Percentiles rank a stretch among this genome's conserved stretches.
These are phyloP conservation scores for Corvus hawaiiensis DNA, from an alignment of 2,113 vertebrate species.

Conservation along the genomic window DNA sequence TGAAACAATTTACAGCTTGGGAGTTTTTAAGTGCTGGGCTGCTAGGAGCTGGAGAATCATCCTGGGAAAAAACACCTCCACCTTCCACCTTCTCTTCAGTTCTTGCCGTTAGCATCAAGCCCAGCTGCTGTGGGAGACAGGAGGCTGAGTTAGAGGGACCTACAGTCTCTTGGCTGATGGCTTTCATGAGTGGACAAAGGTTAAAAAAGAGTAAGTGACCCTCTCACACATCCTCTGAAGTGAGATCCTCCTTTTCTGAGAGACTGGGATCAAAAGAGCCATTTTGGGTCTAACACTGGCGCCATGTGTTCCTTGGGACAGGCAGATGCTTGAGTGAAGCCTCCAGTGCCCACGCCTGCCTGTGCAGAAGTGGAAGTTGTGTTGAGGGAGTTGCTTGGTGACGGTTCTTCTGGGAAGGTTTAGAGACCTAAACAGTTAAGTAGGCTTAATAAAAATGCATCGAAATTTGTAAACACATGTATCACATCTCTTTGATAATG, in stretches of 20 bases:
- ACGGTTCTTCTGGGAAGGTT: background rate
- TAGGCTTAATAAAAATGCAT: constrained; percentile 4
- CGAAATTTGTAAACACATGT: constrained; percentile 32
- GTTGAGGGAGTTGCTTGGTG: background rate
- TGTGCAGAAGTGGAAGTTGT: background rate
- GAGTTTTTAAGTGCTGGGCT: background rate
- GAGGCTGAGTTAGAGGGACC: background rate
- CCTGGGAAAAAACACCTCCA: background rate
- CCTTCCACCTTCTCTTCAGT: background rate
- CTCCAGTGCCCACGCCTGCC: background rate
- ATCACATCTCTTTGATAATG: constrained; percentile 12
- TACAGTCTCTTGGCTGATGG: background rate
- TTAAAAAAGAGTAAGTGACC: background rate
- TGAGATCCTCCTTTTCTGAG: background rate
- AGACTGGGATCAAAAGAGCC: background rate
- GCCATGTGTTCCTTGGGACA: fast-evolving
- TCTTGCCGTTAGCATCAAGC: background rate
- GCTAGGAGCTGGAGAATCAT: background rate
- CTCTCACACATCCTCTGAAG: background rate
- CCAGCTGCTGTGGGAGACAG: background rate
- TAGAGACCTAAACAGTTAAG: background rate
- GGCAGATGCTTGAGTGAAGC: background rate
- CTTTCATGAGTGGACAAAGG: background rate
- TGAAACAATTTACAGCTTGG: background rate
- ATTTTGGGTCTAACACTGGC: fast-evolving